Evolutionary conservation across 2,888 invertebrate species (phyloP).

Genomic region (Charanyca ferruginea): DNA sequence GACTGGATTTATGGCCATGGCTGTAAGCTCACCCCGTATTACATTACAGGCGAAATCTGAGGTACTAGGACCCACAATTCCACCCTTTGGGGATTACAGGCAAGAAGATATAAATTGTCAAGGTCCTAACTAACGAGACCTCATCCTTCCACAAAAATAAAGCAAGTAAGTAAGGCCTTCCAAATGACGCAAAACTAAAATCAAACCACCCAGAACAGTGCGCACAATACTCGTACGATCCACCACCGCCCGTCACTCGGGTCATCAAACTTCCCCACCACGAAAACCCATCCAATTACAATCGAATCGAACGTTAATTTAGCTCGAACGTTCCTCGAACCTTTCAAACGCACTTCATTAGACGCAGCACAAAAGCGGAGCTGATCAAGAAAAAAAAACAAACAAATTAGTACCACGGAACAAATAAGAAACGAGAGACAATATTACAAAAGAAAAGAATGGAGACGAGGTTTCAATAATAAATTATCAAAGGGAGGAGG

Average conservation of each 20-base stretch:
- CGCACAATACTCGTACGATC: not conserved
- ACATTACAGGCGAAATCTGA: too few relatives aligned
- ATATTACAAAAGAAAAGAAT: slow-evolving; percentile 84
- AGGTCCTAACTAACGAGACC: too few relatives aligned
- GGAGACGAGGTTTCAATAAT: slow-evolving; percentile 87
- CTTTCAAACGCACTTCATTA: slow-evolving; percentile 57
- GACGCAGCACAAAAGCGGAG: slow-evolving; percentile 51
- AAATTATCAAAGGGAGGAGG: slow-evolving; percentile 82
- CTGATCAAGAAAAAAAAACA: slow-evolving; percentile 71
- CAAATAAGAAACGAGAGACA: slow-evolving; percentile 83
- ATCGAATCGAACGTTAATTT: slow-evolving; percentile 56
- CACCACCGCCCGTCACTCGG: slow-evolving; percentile 24
- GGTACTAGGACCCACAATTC: too few relatives aligned
- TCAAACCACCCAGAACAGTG: slow-evolving; percentile 1
- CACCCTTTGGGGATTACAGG: too few relatives aligned
- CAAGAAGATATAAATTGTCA: too few relatives aligned
- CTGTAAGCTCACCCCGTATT: too few relatives aligned
- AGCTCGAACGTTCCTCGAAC: slow-evolving; percentile 32
- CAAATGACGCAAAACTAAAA: slow-evolving; percentile 6
- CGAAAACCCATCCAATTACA: slow-evolving; percentile 57
- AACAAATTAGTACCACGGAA: slow-evolving; percentile 77
- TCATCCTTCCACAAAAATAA: not conserved
- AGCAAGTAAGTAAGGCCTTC: not conserved
- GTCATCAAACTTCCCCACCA: slow-evolving; percentile 45
- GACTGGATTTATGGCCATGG: too few relatives aligned